Evolutionary conservation across 2,113 vertebrate species (phyloP), one percentile per base, ranked within the genome.

Genomic region (Takifugu flavidus): DNA sequence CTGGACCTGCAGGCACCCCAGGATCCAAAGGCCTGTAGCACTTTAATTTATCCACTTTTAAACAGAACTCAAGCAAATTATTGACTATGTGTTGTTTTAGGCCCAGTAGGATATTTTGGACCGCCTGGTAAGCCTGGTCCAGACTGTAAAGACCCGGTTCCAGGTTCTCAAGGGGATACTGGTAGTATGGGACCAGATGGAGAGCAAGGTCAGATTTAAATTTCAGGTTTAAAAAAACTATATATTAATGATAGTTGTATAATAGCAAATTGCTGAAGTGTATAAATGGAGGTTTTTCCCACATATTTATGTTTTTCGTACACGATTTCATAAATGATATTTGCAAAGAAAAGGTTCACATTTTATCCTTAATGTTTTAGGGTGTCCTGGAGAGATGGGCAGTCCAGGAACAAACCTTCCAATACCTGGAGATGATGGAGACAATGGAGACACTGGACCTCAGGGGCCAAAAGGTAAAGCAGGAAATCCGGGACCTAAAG

Each of bases 341-440:
- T 20, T 20, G 20, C 34, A 39, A 39, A 39, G 34, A 39, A 39
- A 39, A 11, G 11, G 20, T 20, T 20, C 20, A 20, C 20, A 20
- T 20, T 20, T 20, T 20, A 20, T 20, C 20, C 20, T 20, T 20
- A 20, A 20, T 72, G 10, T 75, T 77, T 51, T 49, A 92, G 91
- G 91, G 27, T 49, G 2, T 39, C n/a, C 31, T 27, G 79, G 91
- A 44, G 67, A 75, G 0, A 25, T 20, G 1, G 86, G 83, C 5
- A 55, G 57, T 7, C 64, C 82, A 4, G 90, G 91, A 42, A 42
- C 1, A 27, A 71, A 69, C 15, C 49, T 62, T 59, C 65, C 86
- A 2, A 14, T 87, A 42, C 25, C 29, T 0, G 96, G 97, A n/a
- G 84, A 90, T 4, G 78, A 70, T 4, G 97, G 97, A 7, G 91